Conservation (phyloP, 2,797 vertebrate species). For the Rhinichthys osculus region DNA sequence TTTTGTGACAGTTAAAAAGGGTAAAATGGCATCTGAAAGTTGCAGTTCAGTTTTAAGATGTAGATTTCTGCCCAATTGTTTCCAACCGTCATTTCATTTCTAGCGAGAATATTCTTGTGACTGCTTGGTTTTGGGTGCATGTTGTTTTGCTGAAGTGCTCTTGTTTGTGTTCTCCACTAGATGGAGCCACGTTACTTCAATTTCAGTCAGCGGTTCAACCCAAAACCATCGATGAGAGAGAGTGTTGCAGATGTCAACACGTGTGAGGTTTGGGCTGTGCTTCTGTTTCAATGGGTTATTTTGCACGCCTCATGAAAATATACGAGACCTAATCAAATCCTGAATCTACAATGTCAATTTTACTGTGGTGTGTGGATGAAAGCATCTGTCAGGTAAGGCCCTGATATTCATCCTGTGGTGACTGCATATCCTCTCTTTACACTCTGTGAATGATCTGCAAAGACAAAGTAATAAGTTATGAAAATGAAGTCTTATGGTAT, state of each 20-base stretch:
- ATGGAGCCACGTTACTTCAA: not conserved
- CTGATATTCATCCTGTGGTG: not conserved
- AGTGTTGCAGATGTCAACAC: not conserved
- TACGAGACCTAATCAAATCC: not conserved
- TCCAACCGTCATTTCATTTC: not conserved
- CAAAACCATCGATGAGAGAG: not conserved
- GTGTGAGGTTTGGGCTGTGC: not conserved
- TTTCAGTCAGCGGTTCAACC: not conserved
- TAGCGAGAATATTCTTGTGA: not conserved
- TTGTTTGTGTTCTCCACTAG: not conserved
- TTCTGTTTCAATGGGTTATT: not conserved
- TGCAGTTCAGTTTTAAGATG: not conserved
- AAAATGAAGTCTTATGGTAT: conserved; percentile 2
- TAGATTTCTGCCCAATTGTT: not conserved
- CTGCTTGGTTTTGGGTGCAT: not conserved
- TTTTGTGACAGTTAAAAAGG: not conserved
- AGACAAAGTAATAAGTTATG: conserved; percentile 12
- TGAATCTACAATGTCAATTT: not conserved
- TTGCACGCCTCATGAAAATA: not conserved
- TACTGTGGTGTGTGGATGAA: not conserved
- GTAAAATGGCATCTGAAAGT: not conserved
- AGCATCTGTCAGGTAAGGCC: not conserved
- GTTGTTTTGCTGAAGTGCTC: not conserved
- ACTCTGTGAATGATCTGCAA: not conserved
- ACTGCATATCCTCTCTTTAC: conserved; percentile 1